Evolutionary conservation across 2,797 vertebrate species (phyloP), one percentile per base, ranked within the genome.

Genomic region (Urosaurus nigricauda): DNA sequence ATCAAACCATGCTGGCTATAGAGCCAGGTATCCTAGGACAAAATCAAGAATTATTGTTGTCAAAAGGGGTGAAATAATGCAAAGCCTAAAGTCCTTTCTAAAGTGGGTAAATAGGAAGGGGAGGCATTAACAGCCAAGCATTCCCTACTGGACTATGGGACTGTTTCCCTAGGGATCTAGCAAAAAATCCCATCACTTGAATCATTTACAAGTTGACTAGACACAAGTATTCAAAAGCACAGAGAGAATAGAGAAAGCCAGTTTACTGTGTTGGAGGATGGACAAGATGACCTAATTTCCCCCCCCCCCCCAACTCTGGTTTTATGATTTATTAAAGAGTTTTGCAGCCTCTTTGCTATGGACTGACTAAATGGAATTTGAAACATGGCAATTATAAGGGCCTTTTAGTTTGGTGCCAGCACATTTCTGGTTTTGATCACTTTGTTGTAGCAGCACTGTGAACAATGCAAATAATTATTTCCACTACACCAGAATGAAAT

Each of bases 281-380:
- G 87, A 87, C 87, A 89, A 91, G 89, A 83, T 92, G 95, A 95
- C 95, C 95, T 93, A 78, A 93, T 95, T 96, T 94, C 53, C 9
- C 26, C 26, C 0, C 47, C 26, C 29, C 0, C 79, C 29, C 1
- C n/a, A n/a, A n/a, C n/a, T 90, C 88, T 93, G 73, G 93, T 90
- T 93, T 92, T 91, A 91, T 96, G 93, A 94, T 93, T 96, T 96
- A 96, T 95, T 95, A 90, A 95, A 93, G 90, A 93, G 91, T 93
- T 95, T 92, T 92, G 83, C 89, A 94, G 90, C 80, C 87, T 90
- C 91, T 90, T 65, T 92, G 53, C 77, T 89, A 84, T 85, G 26
- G 53, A 79, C 70, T 86, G 87, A 81, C 78, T 91, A 92, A 82
- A 63, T 85, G 89, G 92, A 93, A 93, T 93, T 92, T 71, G 89